Base-by-base conservation (phyloP, 2,888 invertebrate genomes). In the Leucozona laternaria region DNA sequence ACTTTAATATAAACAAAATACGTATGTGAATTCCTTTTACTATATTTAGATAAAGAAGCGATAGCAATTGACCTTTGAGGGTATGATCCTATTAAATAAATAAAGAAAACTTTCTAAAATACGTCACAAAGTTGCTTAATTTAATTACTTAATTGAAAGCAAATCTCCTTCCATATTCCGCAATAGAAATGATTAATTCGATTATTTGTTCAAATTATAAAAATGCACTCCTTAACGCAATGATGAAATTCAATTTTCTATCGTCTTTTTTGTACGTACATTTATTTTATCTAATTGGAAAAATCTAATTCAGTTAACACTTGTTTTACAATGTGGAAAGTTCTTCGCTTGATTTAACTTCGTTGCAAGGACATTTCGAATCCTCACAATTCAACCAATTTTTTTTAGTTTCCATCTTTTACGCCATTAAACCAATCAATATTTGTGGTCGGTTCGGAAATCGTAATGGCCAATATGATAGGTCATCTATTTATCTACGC, bases 381-480 rank as follows among this genome's bases (percentile, higher is more conserved):
- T 70, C 92, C 92, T 3, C 89, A 88, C 92, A 0, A 89, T 91
- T 64, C 90, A 90, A 45, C 91, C 90, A 8, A 43, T 92, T 11
- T 85, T 85, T 92, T 0, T 71, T 89, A 0, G 85, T 91, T 20
- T 90, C 92, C 0, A 90, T 90, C 25, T 2, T 92, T 0, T 83
- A 92, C 10, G 92, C 93, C 0, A 45, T 92, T 40, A 90, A 91
- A 4, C 92, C 93, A 0, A 87, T 92, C 6, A 89, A 89, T 0
- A 73, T 92, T 20, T 77, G 40, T 7, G 91, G 90, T 0, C 43
- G 66, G 0, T 37, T 66, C 0, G 89, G 89, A 0, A 87, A 88
- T n/a, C 90, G 90, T 0, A 20, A 90, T 90, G 62, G 37, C 89
- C 20, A 91, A 91, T 79, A 90, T 90, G 10, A 37, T 91, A 10